Evolutionary conservation across 2,888 invertebrate genomes (phyloP).

Genomic region (Phoronis australis): DNA sequence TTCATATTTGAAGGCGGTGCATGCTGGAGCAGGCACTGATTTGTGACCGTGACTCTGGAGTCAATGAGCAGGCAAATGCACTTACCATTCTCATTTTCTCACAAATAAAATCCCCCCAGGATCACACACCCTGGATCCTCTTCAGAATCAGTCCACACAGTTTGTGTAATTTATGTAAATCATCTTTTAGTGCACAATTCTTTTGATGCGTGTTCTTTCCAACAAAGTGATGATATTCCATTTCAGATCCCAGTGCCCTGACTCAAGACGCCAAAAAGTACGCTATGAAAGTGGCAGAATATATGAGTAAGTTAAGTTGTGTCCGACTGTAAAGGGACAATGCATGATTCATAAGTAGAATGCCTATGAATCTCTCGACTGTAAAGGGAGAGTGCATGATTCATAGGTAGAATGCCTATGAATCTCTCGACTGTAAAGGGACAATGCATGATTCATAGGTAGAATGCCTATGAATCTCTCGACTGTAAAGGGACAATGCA

Average conservation of each 20-base stretch:
- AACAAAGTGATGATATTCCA: neutral
- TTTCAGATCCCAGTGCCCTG: slow-evolving; percentile 37
- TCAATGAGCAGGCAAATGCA: neutral
- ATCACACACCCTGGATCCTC: neutral
- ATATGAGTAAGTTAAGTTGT: slow-evolving; percentile 50
- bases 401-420: no score
- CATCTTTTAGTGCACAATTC: neutral
- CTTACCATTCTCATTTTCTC: neutral
- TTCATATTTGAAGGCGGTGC: no score
- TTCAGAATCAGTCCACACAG: neutral
- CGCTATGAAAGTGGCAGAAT: slow-evolving; percentile 46
- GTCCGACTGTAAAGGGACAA: no score
- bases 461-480: no score
- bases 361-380: no score
- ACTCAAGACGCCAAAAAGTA: slow-evolving; percentile 34
- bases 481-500: no score
- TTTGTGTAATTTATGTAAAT: neutral
- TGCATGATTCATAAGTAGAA: no score
- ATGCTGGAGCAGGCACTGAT: no score
- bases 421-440: no score
- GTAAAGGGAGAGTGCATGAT: no score
- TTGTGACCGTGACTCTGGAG: neutral
- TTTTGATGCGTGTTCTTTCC: slow-evolving; percentile 2
- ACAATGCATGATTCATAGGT: no score
- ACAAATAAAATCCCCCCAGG: neutral